These are phyloP conservation scores for Butorides virescens DNA, from an alignment of 2,113 vertebrate genomes.

Conservation along the genomic window DNA sequence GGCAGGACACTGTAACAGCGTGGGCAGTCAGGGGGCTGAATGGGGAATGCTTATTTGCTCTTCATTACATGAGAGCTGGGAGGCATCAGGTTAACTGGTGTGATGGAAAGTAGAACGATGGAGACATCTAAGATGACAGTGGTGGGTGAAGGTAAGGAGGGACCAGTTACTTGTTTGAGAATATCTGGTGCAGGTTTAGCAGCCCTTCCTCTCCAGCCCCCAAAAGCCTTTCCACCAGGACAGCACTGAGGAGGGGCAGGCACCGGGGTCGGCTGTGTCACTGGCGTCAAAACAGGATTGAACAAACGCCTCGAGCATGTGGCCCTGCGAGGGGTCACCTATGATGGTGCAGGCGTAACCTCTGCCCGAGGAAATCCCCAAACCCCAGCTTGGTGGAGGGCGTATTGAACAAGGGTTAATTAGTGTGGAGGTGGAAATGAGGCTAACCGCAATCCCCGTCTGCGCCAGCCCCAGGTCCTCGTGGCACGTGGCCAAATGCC, in stretches of 20 bases:
- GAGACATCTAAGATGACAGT: background rate
- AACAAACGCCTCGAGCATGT: accelerated
- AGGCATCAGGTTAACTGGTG: accelerated
- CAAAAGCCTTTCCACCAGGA: accelerated
- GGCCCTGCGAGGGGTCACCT: accelerated
- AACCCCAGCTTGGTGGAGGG: background rate
- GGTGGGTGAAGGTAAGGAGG: background rate
- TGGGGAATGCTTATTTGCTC: background rate
- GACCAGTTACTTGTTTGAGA: background rate
- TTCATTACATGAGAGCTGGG: accelerated
- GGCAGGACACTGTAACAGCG: background rate
- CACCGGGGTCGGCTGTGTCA: background rate
- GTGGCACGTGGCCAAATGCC: background rate
- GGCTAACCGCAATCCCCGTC: background rate
- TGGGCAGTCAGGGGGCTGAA: background rate
- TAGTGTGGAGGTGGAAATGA: background rate
- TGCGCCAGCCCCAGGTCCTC: background rate
- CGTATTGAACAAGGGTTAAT: background rate
- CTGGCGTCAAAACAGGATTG: accelerated
- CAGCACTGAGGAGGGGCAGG: background rate
- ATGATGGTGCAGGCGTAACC: background rate
- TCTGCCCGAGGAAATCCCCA: background rate
- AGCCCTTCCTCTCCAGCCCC: background rate
- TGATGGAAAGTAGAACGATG: background rate
- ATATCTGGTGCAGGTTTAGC: background rate